Base-by-base conservation (phyloP, 2,888 invertebrate genomes). In the Phalera bucephala region DNA sequence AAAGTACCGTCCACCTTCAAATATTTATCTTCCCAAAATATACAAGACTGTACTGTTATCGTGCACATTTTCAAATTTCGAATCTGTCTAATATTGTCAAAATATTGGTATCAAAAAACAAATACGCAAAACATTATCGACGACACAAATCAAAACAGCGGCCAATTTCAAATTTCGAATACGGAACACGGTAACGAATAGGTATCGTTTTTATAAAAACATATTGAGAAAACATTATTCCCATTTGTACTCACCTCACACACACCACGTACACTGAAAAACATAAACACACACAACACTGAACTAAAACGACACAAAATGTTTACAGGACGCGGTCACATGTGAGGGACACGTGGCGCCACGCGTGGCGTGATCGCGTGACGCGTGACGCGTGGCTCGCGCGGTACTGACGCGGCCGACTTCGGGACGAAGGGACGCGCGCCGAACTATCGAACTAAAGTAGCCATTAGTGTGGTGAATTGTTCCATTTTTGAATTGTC, bases 231-330 rank as follows among this genome's bases (percentile, higher is more conserved):
- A n/a, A n/a, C n/a, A n/a, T n/a, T n/a, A n/a, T n/a, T n/a, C n/a
- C n/a, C n/a, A n/a, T n/a, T 17, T 17, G 22, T n/a, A 29, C 29
- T 29, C 6, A 29, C 29, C 17, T 19, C 11, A 13, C 12, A 28
- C 17, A 28, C 17, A 15, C 4, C 21, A 21, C 15, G 14, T 14
- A 29, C 11, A 23, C 17, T n/a, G n/a, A 13, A 28, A 25, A n/a
- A 36, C 3, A 17, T 15, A 23, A 23, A 10, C n/a, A 26, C 15
- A 36, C 30, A 35, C 19, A 25, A 29, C 15, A 29, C 21, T 9
- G 14, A 20, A 41, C 33, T 33, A 30, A 39, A 42, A 29, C 12
- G 22, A 40, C 35, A 38, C 14, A 38, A 38, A 41, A 40, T 35
- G 33, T 26, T 23, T 36, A 25, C 19, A 19, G 9, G 17, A 19